Evolutionary conservation across 2,113 vertebrate genomes (phyloP), one percentile per base, ranked within the genome.

Genomic region (Alectura lathami): DNA sequence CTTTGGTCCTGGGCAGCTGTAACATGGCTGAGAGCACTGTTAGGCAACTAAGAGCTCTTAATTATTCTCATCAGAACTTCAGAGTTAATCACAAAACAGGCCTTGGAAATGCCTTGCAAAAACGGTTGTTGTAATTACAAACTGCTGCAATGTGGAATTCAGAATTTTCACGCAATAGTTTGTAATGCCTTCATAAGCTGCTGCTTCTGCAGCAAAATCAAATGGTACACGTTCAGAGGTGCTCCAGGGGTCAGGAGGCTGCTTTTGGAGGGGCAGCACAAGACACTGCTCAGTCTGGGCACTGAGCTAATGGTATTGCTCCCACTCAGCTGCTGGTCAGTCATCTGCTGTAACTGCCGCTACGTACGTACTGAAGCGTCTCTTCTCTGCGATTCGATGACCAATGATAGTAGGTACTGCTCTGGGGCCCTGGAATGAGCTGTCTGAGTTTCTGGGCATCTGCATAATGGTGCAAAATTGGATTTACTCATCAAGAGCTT

Each of bases 241-340:
- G n/a, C n/a, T n/a, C n/a, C n/a, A n/a, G 87, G 74, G 57, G 36
- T 26, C 32, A 54, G 57, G 26, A 48, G 38, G 51, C 40, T 17
- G 36, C 62, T 77, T 54, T 26, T 50, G 53, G 51, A 86, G 66
- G 38, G 20, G 23, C 50, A 62, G 1, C 5, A 15, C 32, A 11
- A 23, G 42, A 34, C 0, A 0, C 15, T 8, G 8, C 8, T 82
- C 50, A 18, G 5, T 9, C 23, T 29, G 51, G 64, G 22, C n/a
- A 2, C 40, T 48, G 74, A 57, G 60, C 48, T 67, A 20, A 0
- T 1, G 14, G 4, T 9, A 6, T 10, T 60, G 40, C 43, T 72
- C 53, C 34, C 7, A 1, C 67, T 59, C 42, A 34, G 68, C 79
- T 59, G 56, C 75, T 70, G 36, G 24, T 70, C 13, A 38, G 47